Evolutionary conservation across 2,797 vertebrate genomes (phyloP), one percentile per base, ranked within the genome.

Genomic region (Catharus ustulatus): DNA sequence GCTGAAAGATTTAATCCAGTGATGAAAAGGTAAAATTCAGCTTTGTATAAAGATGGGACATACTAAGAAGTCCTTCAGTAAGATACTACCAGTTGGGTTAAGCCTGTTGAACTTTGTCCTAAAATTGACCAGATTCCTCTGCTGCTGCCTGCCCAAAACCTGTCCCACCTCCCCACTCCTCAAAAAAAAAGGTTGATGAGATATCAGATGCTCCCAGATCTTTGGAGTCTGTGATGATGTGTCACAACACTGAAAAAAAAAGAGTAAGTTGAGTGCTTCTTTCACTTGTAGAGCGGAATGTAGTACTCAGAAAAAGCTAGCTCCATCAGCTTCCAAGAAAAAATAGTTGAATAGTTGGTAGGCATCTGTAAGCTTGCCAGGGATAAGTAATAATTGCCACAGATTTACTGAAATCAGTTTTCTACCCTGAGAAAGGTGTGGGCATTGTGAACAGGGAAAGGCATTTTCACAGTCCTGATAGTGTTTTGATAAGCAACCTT

Each of bases 91-190:
- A 42, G 2, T 43, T 71, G 15, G 9, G 9, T 74, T 91, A 72
- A 72, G 15, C 15, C 29, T 85, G 13, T 49, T 79, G 67, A 85
- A 64, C 9, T 85, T 76, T 11, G 42, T 66, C 15, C 17, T 30
- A 59, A 69, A 57, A 57, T 45, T 5, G 15, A 80, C 34, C 23
- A 29, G 13, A 11, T 13, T 23, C 7, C 21, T 14, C 14, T 38
- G 3, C 27, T 66, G 32, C 32, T 42, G 15, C 40, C 8, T 62
- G 4, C 13, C 10, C 16, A 15, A 69, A 55, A 42, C 5, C 15
- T 54, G 10, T 61, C 26, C 13, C 3, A 24, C 26, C 6, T 15
- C 5, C 4, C 4, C 14, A 6, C 5, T 2, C 6, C 2, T 11
- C 8, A 5, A 15, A 32, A 24, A 52, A 51, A 61, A 36, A n/a